phyloP scores from a whole-genome alignment of 2,888 invertebrate genomes.

The Ophion ventricosus region DNA sequence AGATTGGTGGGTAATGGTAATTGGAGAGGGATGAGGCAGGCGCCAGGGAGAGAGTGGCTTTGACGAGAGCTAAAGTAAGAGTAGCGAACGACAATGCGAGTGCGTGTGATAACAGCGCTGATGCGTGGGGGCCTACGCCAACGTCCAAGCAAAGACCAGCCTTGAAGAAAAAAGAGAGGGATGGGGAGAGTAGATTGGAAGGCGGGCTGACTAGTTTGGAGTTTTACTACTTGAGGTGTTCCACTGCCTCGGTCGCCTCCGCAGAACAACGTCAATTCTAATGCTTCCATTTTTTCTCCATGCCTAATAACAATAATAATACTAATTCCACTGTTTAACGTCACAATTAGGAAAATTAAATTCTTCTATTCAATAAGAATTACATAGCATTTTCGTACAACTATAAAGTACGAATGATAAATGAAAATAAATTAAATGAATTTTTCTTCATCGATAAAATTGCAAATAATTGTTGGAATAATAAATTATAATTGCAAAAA shows the following conservation, averaged over 20 bases:
- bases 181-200: not conserved
- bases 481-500: too few species aligned
- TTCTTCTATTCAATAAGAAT: not conserved
- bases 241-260: too few species aligned
- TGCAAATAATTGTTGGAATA: too few species aligned
- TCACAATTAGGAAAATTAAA: not conserved
- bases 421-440: not conserved
- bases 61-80: conserved; percentile 41
- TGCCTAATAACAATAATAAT: too few species aligned
- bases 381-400: not conserved
- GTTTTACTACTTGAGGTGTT: not conserved
- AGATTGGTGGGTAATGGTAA: conserved; percentile 66
- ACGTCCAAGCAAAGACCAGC: not conserved
- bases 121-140: conserved; percentile 6
- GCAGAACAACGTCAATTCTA: too few species aligned
- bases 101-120: not conserved
- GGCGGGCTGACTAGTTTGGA: not conserved
- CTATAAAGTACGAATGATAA: not conserved
- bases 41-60: conserved; percentile 41
- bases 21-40: conserved; percentile 61
- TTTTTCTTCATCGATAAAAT: not conserved
- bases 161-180: not conserved
- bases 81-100: conserved; percentile 28
- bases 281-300: too few species aligned
- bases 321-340: too few species aligned